phyloP scores from a whole-genome alignment of 2,888 invertebrate genomes.

The Bembecia ichneumoniformis region DNA sequence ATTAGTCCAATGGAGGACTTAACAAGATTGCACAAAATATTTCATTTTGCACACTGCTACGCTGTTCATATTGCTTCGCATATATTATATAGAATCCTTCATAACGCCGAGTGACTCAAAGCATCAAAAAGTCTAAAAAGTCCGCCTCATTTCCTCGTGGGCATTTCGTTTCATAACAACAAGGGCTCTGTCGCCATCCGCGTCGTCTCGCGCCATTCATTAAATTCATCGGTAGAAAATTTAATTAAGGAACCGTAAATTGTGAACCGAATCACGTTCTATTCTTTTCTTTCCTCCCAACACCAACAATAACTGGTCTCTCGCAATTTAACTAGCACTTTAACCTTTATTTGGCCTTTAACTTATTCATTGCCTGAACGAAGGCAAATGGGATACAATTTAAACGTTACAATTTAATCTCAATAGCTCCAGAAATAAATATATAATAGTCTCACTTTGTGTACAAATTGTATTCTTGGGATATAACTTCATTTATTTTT shows the following conservation, averaged over 20 bases:
- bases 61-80: no score
- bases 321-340: neutral
- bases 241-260: constrained; percentile 5
- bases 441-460: no score
- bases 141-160: constrained; percentile 4
- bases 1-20: no score
- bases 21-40: no score
- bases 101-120: no score
- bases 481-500: no score
- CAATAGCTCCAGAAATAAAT: no score
- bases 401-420: no score
- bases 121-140: neutral
- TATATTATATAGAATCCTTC: no score
- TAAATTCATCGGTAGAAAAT: constrained; percentile 8
- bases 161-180: constrained; percentile 3
- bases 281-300: neutral
- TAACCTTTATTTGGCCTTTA: neutral
- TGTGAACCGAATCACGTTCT: neutral
- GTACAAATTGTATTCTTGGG: no score
- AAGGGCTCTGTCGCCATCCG: neutral
- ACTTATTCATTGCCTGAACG: neutral
- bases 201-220: neutral
- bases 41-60: no score
- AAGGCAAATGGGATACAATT: no score
- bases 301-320: neutral